phyloP scores from a whole-genome alignment of 2,797 vertebrate species.

The Ambastaia sidthimunki region DNA sequence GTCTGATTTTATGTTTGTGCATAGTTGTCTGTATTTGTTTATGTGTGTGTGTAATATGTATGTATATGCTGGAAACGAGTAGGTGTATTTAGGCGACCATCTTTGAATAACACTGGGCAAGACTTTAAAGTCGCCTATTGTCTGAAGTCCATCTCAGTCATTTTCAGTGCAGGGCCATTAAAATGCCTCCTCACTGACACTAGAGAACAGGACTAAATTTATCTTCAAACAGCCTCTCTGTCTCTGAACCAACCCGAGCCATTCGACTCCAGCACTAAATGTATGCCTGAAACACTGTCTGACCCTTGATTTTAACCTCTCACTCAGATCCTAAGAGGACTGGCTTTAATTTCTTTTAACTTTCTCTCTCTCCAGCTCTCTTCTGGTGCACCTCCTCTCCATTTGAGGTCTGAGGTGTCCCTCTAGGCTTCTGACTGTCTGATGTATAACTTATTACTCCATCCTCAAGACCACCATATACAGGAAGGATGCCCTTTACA shows the following conservation, averaged over 20 bases:
- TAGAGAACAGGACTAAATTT: conserved; percentile 74
- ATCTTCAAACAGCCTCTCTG: conserved; percentile 72
- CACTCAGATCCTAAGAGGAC: conserved; percentile 57
- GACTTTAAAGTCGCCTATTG: conserved; percentile 70
- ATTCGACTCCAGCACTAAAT: conserved; percentile 60
- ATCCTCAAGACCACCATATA: conserved; percentile 34
- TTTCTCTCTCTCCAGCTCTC: conserved; percentile 13
- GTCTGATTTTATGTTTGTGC: background rate
- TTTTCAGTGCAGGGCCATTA: conserved; percentile 66
- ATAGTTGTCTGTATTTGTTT: conserved; percentile 53
- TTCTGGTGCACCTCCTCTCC: background rate
- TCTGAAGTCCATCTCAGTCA: conserved; percentile 71
- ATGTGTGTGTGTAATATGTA: conserved; percentile 64
- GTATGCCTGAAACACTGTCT: conserved; percentile 27
- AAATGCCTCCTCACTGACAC: conserved; percentile 70
- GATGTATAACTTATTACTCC: background rate
- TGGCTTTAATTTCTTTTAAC: conserved; percentile 12
- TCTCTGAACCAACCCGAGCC: conserved; percentile 65
- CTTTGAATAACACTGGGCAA: conserved; percentile 73
- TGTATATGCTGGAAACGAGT: conserved; percentile 64
- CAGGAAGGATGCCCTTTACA: conserved; percentile 19
- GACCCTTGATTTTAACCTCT: conserved; percentile 33
- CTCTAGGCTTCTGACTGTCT: background rate
- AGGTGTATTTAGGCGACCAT: conserved; percentile 44
- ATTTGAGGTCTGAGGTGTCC: background rate